Evolutionary conservation across 2,888 invertebrate species (phyloP).

Genomic region (Eumerus sabulonum): DNA sequence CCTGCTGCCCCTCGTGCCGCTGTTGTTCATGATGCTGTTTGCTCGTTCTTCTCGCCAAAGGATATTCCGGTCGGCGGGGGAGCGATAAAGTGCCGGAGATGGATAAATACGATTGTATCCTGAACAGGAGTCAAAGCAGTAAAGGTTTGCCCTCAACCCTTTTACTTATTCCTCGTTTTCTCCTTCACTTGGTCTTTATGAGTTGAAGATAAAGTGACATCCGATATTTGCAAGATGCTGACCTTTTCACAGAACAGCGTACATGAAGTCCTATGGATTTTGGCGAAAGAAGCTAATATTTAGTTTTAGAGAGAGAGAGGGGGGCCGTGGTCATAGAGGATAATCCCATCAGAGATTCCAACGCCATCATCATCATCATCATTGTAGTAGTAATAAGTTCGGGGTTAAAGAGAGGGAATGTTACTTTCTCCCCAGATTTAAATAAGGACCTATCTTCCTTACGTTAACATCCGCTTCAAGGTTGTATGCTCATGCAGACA

Average conservation of each 20-base stretch:
- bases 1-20: not conserved
- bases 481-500: slow-evolving; percentile 7
- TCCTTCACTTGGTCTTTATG: slow-evolving; percentile 14
- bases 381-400: slow-evolving; percentile 64
- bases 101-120: not conserved
- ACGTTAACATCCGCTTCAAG: slow-evolving; percentile 22
- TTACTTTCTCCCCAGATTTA: slow-evolving; percentile 25
- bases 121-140: not conserved
- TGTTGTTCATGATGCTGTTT: not conserved
- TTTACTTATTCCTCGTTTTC: slow-evolving; percentile 8
- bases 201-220: slow-evolving; percentile 58
- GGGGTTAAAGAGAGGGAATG: slow-evolving; percentile 44
- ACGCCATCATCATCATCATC: slow-evolving; percentile 56
- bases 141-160: slow-evolving; percentile 41
- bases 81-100: slow-evolving; percentile 42
- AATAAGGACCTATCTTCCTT: slow-evolving; percentile 35
- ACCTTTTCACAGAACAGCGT: slow-evolving; percentile 22
- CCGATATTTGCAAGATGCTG: slow-evolving; percentile 60
- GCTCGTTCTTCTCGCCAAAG: not conserved
- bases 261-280: slow-evolving; percentile 25
- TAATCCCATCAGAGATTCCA: slow-evolving; percentile 60
- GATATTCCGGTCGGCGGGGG: slow-evolving; percentile 13
- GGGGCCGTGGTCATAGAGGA: slow-evolving; percentile 19
- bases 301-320: slow-evolving; percentile 29
- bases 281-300: slow-evolving; percentile 50